Conservation (phyloP, 2,113 vertebrate species). For the Eudyptes chrysolophus region DNA sequence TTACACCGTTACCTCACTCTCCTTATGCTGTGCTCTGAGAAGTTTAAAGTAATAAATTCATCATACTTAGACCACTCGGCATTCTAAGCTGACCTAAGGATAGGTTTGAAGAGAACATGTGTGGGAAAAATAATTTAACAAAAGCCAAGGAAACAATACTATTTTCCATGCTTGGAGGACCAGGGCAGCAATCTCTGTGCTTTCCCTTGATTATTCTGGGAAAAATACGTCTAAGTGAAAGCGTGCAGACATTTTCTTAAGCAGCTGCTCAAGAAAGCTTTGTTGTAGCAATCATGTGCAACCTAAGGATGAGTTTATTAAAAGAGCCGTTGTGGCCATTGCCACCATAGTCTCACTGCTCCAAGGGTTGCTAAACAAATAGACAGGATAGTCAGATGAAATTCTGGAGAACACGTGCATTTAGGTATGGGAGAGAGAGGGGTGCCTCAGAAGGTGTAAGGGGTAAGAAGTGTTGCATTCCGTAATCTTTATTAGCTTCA, state of each 20-base stretch:
- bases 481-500: background rate
- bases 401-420: background rate
- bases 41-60: background rate
- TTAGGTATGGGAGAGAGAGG: background rate
- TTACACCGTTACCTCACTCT: background rate
- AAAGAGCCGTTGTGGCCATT: background rate
- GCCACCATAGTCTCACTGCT: background rate
- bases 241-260: background rate
- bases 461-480: background rate
- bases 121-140: background rate
- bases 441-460: background rate
- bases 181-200: background rate
- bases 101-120: background rate
- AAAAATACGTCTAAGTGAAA: background rate
- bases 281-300: background rate
- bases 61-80: background rate
- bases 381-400: background rate
- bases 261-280: background rate
- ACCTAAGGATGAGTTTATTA: background rate
- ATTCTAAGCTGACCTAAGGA: background rate
- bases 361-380: background rate
- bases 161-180: background rate
- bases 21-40: background rate
- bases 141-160: background rate
- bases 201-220: background rate